Base-by-base conservation (phyloP, 2,113 vertebrate species). In the Excalfactoria chinensis region DNA sequence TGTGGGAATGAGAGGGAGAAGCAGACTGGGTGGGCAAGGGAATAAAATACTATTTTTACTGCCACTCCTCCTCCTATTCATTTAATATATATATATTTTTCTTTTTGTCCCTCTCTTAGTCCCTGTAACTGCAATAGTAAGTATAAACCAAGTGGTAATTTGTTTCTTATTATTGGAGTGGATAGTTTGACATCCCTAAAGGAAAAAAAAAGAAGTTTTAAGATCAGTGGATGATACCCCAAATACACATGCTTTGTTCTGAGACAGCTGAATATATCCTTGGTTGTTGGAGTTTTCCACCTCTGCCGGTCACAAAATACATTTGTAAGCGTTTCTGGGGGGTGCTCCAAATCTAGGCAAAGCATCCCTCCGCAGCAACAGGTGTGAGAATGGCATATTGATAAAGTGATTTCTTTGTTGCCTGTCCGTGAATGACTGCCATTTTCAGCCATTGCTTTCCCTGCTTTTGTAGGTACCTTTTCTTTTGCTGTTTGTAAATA, bases 401-500 rank as follows among this genome's bases (percentile, higher is more conserved):
- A 84, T 63, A 55, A 68, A 90, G 77, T 78, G 83, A 53, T 94
- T 90, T 63, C 82, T 92, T 78, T 84, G 59, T 96, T 91, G 93
- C 97, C 95, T 66, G 72, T 96, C 82, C 80, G 48, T 51, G 95
- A 97, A 97, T 98, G 98, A 98, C 98, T 98, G 98, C 98, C 97
- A 95, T 97, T 98, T 97, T 98, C 98, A 98, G 98, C 98, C 89
- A 41, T 93, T 68, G 92, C 85, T 96, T 90, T 88, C 96, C 97
- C 97, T 96, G 97, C 97, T 98, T 66, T 97, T 95, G 92, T 98
- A 98, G 98, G 97, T 98, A 96, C 97, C 97, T 98, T 97, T 98
- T 96, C 93, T 97, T 97, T 97, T 97, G 96, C 98, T 98, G 96
- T 98, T 94, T 98, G 98, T 99, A 99, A 98, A 99, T 98, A 99